Evolutionary conservation across 2,113 vertebrate species (phyloP).

Genomic region (Syrrhaptes paradoxus): DNA sequence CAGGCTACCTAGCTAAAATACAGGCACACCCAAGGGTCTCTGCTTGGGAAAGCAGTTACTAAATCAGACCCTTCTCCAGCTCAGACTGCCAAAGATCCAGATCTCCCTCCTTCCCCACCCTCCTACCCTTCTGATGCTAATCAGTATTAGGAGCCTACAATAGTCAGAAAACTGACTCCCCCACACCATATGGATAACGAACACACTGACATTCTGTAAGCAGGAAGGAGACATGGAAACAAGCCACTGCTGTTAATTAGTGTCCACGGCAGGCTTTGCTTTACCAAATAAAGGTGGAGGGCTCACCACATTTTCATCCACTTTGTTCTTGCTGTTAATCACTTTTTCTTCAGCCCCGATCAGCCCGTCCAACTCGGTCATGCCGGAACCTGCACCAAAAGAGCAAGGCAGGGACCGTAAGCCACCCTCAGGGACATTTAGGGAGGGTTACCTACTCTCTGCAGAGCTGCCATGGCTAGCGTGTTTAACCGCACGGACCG

Average conservation of each 20-base stretch:
- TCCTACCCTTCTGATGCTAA: conserved; percentile 2
- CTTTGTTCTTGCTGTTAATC: conserved; percentile 92
- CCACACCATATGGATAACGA: not conserved
- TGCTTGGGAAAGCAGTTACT: not conserved
- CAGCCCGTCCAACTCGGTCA: conserved; percentile 86
- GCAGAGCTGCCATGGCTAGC: not conserved
- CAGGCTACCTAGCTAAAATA: not conserved
- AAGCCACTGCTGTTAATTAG: not conserved
- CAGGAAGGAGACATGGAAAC: not conserved
- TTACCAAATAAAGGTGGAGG: not conserved
- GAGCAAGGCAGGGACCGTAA: not conserved
- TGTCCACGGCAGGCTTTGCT: not conserved
- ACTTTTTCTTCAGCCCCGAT: conserved; percentile 91
- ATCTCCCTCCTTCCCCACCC: not conserved
- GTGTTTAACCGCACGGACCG: not conserved
- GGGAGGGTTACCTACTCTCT: not conserved
- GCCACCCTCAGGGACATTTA: not conserved
- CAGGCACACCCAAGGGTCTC: not conserved
- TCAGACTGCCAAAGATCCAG: not conserved
- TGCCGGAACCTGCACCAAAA: conserved; percentile 85
- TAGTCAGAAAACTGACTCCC: not conserved
- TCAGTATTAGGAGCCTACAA: not conserved
- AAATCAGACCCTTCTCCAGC: not conserved
- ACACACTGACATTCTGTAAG: not conserved
- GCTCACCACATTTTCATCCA: conserved; percentile 91